Conservation (phyloP, 1,140 invertebrate genomes). For the Hyphantria cunea region DNA sequence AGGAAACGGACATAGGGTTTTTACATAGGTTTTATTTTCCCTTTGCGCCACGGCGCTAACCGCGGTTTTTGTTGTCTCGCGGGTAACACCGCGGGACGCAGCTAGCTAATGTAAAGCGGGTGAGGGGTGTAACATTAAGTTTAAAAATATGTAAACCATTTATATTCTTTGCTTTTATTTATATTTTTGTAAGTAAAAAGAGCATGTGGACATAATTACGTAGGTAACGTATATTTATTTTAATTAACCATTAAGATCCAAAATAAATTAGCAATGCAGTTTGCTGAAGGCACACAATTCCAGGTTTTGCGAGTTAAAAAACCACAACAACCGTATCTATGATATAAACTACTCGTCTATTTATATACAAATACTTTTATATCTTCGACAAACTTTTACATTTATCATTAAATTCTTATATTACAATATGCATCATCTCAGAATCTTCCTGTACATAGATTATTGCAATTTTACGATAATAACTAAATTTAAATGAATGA, state of each 20-base stretch:
- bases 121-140: neutral
- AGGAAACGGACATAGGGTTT: too few species aligned
- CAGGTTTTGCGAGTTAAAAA: conserved; percentile 25
- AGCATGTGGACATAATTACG: conserved; percentile 30
- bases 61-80: too few species aligned
- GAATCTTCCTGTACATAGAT: conserved; percentile 25
- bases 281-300: conserved; percentile 33
- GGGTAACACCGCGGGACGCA: too few species aligned
- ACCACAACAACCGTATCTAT: conserved; percentile 25
- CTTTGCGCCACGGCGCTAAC: too few species aligned
- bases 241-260: conserved; percentile 25
- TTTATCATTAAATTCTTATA: conserved; percentile 10
- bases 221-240: conserved; percentile 24
- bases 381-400: conserved; percentile 23
- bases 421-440: conserved; percentile 21
- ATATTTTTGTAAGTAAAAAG: conserved; percentile 32
- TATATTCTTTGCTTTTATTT: conserved; percentile 17
- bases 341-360: conserved; percentile 19
- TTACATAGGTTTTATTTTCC: too few species aligned
- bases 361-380: conserved; percentile 25
- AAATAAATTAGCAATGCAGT: conserved; percentile 31
- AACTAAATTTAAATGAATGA: conserved; percentile 29
- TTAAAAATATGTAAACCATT: conserved; percentile 6
- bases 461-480: conserved; percentile 27
- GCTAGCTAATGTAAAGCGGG: too few species aligned